Evolutionary conservation across 2,888 invertebrate genomes (phyloP).

Genomic region (Rhagonycha lutea): DNA sequence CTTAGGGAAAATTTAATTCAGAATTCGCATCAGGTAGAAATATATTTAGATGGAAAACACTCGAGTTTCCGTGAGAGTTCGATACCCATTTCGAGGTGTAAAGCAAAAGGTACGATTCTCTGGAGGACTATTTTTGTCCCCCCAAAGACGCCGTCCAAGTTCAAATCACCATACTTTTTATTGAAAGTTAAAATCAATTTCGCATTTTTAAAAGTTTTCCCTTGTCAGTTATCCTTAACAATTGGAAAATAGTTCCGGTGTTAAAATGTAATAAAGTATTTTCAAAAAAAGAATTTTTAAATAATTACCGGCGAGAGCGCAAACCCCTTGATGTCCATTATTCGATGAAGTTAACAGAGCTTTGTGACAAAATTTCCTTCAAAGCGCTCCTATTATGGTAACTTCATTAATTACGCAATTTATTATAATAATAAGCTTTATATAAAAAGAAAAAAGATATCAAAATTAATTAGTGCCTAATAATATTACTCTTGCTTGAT

Average conservation of each 20-base stretch:
- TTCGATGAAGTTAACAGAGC: neutral
- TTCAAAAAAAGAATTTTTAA: neutral
- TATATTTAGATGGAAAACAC: constrained; percentile 33
- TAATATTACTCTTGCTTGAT: neutral
- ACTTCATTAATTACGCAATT: neutral
- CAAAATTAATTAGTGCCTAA: neutral
- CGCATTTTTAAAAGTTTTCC: neutral
- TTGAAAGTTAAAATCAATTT: constrained; percentile 30
- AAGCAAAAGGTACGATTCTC: constrained; percentile 31
- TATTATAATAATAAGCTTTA: neutral
- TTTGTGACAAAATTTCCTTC: neutral
- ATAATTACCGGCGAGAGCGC: neutral
- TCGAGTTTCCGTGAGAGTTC: constrained; percentile 26
- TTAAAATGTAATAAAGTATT: neutral
- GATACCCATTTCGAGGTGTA: constrained; percentile 14
- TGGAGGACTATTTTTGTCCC: constrained; percentile 27
- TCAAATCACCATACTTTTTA: constrained; percentile 32
- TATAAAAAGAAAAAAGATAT: neutral
- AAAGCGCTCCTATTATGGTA: neutral
- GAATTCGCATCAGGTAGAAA: constrained; percentile 3
- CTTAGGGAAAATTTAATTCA: neutral
- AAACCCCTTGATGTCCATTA: neutral
- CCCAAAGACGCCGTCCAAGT: constrained; percentile 22
- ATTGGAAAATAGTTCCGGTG: neutral
- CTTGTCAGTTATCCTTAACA: neutral